Evolutionary conservation across 2,797 vertebrate genomes (phyloP).

Genomic region (Falco concolor): DNA sequence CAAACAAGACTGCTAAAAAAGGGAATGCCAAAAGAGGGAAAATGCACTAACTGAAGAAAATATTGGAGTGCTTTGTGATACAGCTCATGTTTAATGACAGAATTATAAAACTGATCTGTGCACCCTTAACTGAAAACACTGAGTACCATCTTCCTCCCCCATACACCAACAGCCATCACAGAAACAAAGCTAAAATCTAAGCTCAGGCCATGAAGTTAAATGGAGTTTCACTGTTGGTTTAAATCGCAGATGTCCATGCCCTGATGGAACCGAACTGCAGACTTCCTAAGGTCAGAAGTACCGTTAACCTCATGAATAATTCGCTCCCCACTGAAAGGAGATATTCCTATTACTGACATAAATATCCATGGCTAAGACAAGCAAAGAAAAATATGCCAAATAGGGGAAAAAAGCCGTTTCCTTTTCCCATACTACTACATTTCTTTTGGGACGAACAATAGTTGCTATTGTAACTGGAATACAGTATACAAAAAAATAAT

Average conservation of each 20-base stretch:
- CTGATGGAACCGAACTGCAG: background rate
- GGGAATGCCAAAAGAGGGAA: background rate
- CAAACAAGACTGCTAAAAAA: background rate
- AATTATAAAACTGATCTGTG: background rate
- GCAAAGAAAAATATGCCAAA: background rate
- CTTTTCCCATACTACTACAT: background rate
- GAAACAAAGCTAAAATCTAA: background rate
- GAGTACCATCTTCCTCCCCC: background rate
- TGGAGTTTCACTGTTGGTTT: background rate
- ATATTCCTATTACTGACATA: background rate
- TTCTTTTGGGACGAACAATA: background rate
- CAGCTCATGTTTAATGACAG: background rate
- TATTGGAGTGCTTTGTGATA: background rate
- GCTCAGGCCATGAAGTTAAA: background rate
- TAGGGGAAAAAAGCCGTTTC: background rate
- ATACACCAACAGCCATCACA: background rate
- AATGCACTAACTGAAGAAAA: background rate
- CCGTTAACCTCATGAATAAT: background rate
- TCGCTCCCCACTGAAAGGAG: background rate
- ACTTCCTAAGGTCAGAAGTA: background rate
- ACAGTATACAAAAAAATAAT: background rate
- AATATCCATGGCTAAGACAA: background rate
- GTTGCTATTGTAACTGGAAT: background rate
- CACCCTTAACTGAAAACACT: background rate
- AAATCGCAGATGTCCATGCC: background rate